These are phyloP conservation scores for Malaclemys terrapin DNA, from an alignment of 2,113 vertebrate species.

Conservation along the genomic window DNA sequence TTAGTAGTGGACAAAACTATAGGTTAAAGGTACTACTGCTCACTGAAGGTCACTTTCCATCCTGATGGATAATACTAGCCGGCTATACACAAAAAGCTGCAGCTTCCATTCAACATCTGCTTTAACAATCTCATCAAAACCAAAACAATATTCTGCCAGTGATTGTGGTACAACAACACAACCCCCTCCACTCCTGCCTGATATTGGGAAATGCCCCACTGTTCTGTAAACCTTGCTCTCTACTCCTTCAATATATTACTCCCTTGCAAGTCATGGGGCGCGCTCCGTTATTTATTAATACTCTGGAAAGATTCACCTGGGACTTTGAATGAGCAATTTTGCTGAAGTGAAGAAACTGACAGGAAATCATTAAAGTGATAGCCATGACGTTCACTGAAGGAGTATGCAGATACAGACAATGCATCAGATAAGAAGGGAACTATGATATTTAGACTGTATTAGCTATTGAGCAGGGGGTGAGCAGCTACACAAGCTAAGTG, in stretches of 20 bases:
- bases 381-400: background rate
- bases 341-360: constrained; percentile 12
- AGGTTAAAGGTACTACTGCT: constrained; percentile 42
- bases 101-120: constrained; percentile 77
- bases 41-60: constrained; percentile 55
- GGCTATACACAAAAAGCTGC: constrained; percentile 49
- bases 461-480: background rate
- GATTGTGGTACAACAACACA: constrained; percentile 61
- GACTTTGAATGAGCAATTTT: background rate
- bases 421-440: background rate
- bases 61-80: constrained; percentile 54
- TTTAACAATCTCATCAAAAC: constrained; percentile 78
- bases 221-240: constrained; percentile 44
- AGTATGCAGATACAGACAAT: background rate
- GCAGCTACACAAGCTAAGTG: background rate
- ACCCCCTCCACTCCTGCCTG: constrained; percentile 44
- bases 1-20: background rate
- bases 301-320: constrained; percentile 20
- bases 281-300: background rate
- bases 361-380: background rate
- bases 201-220: constrained; percentile 58
- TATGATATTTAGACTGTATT: fast-evolving
- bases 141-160: constrained; percentile 80
- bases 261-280: constrained; percentile 46
- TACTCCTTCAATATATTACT: background rate